These are phyloP conservation scores for Hirtodrosophila cameraria DNA, from an alignment of 2,888 invertebrate species.

Conservation along the genomic window DNA sequence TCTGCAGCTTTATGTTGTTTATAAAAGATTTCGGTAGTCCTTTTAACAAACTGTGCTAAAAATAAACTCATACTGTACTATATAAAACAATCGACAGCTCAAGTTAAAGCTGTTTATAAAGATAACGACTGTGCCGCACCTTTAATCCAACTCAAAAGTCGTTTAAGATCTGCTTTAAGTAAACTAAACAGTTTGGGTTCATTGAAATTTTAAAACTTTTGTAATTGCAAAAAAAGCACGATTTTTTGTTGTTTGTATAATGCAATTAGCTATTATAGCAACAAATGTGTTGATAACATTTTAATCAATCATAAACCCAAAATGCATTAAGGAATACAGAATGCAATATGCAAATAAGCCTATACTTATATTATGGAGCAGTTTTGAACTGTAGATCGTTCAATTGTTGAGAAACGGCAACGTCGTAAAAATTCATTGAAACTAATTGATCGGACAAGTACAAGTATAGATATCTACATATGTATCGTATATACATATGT, in stretches of 20 bases:
- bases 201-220: slow-evolving; percentile 1
- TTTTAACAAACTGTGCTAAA: slow-evolving; percentile 7
- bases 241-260: slow-evolving; percentile 2
- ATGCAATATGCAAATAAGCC: slow-evolving; percentile 36
- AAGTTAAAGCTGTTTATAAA: slow-evolving; percentile 1
- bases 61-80: slow-evolving; percentile 7
- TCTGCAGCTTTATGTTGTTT: not conserved
- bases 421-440: slow-evolving; percentile 64
- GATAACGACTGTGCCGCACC: slow-evolving; percentile 25
- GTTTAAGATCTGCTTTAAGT: not conserved
- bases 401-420: slow-evolving; percentile 34
- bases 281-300: not conserved
- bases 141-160: slow-evolving; percentile 8
- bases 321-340: not conserved
- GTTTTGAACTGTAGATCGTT: slow-evolving; percentile 16
- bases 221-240: not conserved
- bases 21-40: not conserved
- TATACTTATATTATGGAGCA: slow-evolving; percentile 14
- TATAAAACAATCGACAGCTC: not conserved
- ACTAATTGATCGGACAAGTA: slow-evolving; percentile 65
- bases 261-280: not conserved
- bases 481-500: not conserved
- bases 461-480: slow-evolving; percentile 7
- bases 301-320: slow-evolving; percentile 1
- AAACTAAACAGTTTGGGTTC: slow-evolving; percentile 1